Evolutionary conservation across 2,888 invertebrate genomes (phyloP).

Genomic region (Nomada lathburiana): DNA sequence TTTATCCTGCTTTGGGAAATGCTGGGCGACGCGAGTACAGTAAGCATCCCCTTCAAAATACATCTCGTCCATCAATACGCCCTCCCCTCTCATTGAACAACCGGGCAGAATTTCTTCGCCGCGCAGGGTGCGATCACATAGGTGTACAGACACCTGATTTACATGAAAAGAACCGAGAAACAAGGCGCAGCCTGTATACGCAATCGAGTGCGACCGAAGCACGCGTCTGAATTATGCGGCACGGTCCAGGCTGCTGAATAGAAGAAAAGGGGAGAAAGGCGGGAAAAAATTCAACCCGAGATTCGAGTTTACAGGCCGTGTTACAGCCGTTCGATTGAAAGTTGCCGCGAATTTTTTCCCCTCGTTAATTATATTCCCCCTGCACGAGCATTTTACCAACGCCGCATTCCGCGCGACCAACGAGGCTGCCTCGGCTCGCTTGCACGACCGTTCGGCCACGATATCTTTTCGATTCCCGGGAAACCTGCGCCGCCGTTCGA

Average conservation of each 20-base stretch:
- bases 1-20: too few species aligned
- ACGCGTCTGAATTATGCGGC: constrained; percentile 40
- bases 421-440: not conserved
- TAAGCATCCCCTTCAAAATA: too few species aligned
- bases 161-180: constrained; percentile 47
- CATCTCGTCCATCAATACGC: too few species aligned
- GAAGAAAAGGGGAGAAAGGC: constrained; percentile 8
- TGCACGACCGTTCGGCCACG: not conserved
- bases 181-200: constrained; percentile 36
- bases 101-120: not conserved
- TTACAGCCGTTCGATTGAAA: constrained; percentile 69
- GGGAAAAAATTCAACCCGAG: constrained; percentile 21
- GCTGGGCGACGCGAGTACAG: too few species aligned
- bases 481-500: not conserved
- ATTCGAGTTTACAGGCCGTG: constrained; percentile 48
- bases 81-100: constrained; percentile 6
- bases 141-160: constrained; percentile 37
- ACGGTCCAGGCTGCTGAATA: constrained; percentile 9
- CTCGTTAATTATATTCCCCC: constrained; percentile 73
- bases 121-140: not conserved
- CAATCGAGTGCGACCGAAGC: constrained; percentile 26
- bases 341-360: constrained; percentile 73
- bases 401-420: constrained; percentile 65
- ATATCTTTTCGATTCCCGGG: constrained; percentile 1
- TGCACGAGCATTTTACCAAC: constrained; percentile 71